Evolutionary conservation across 2,113 vertebrate species (phyloP), one percentile per base, ranked within the genome.

Genomic region (Campylomormyrus tamandua): DNA sequence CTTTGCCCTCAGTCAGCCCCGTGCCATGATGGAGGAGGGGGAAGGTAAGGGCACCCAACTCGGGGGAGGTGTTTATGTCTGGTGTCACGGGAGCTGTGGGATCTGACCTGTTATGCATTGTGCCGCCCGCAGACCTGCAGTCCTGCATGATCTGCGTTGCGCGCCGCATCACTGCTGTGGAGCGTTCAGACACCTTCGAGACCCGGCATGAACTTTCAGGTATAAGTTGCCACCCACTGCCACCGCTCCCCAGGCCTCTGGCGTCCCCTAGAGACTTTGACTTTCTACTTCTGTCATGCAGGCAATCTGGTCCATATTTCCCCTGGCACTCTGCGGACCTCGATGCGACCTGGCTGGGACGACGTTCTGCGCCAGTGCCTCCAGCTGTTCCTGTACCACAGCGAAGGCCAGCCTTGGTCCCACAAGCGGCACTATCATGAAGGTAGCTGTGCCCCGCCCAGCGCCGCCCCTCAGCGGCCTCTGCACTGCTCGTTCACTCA

Each of bases 111-210:
- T 46, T 62, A 45, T 27, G 53, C 56, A 10, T 88, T 42, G 48
- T 39, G 21, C 5, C 11, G 9, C 24, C 42, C 10, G 27, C 93
- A 99, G 98, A 99, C 94, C 95, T 99, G 91, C 98, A 99, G 91
- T 99, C 98, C 35, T 99, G 98, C 93, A 99, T 99, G 98, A 99
- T 99, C 93, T 99, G 98, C 90, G 98, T 99, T 93, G 98, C 98
- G 0, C 96, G 98, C 31, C 97, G 98, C 56, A 96, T 99, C 87
- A 94, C 97, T n/a, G 94, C 97, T 11, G 94, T 97, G 45, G 98
- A 99, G 94, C 96, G 98, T 90, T 97, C 97, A 0, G 98, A 99
- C 94, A 97, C 97, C 87, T 99, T 99, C 92, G 97, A 97, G 91
- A 99, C 98, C 15, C 97, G 97, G 53, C 98, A 99, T 35, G 98